Evolutionary conservation across 1,140 invertebrate species (phyloP), one percentile per base, ranked within the genome.

Genomic region (Melanaphis sacchari): DNA sequence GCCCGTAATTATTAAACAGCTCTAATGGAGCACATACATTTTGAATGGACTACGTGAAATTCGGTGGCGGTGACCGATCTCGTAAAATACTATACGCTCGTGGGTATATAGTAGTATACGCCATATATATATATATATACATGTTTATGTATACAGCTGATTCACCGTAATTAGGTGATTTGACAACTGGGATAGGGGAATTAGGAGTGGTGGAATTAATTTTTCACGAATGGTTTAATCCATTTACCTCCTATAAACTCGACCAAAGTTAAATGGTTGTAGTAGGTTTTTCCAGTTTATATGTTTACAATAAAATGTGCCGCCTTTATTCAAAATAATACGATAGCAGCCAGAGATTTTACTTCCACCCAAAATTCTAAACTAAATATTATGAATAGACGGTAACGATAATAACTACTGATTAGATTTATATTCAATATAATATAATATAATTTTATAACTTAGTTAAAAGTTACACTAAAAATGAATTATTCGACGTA

Each of bases 221-320:
- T 85, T 84, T 84, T 84, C 38, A 66, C 59, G 59, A 66, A 66
- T n/a, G 31, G 59, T 66, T 76, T 76, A 76, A 76, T 76, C 59
- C 59, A 76, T 76, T 76, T 76, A 18, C 59, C 59, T n/a, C 31
- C 59, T 31, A 76, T 76, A 76, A 18, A n/a, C 18, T n/a, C n/a
- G 59, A 18, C 31, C 31, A 76, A n/a, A 21, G 15, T 76, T n/a
- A 76, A 76, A 76, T 21, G 31, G 15, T 6, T 15, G 31, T n/a
- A n/a, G 59, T 76, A 76, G n/a, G n/a, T 76, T 76, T 76, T 76
- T 76, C 4, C n/a, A 15, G 59, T 76, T 76, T 18, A 76, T 6
- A 6, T 76, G 31, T n/a, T 76, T 0, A 4, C 15, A 18, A 66
- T 66, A 66, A 66, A 66, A n/a, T 5, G 59, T 15, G 54, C 31